phyloP scores from a whole-genome alignment of 2,888 invertebrate species.

The Pachydiplax longipennis region DNA sequence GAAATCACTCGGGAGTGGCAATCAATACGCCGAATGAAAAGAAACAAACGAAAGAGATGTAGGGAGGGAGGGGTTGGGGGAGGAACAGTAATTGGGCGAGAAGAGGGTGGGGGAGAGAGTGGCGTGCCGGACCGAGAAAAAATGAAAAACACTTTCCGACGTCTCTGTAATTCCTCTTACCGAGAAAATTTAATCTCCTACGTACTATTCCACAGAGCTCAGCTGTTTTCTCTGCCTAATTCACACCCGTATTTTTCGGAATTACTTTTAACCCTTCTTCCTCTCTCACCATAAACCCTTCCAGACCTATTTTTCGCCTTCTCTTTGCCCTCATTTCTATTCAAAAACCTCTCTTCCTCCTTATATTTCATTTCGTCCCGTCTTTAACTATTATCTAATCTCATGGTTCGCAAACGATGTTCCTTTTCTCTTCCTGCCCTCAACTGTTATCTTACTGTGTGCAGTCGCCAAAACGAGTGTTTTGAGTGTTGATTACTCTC shows the following conservation, averaged over 20 bases:
- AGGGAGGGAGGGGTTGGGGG: neutral
- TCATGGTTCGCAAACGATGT: neutral
- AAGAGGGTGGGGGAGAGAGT: neutral
- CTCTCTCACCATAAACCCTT: neutral
- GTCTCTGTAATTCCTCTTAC: constrained; percentile 11
- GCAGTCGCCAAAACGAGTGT: neutral
- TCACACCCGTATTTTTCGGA: neutral
- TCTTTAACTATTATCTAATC: neutral
- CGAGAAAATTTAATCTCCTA: neutral
- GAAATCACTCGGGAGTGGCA: neutral
- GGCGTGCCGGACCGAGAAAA: neutral
- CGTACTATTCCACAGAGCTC: constrained; percentile 4
- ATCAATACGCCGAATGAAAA: neutral
- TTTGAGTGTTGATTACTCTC: neutral
- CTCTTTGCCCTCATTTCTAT: neutral
- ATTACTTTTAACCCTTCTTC: neutral
- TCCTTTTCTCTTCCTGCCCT: neutral
- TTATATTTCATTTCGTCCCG: neutral
- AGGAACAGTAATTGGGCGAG: neutral
- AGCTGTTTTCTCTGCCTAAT: constrained; percentile 20
- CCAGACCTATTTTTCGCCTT: neutral
- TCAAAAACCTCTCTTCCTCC: neutral
- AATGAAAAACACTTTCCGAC: neutral
- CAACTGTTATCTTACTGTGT: neutral
- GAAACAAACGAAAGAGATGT: neutral